These are phyloP conservation scores for Ginglymostoma cirratum DNA, from an alignment of 2,113 vertebrate genomes.

Conservation along the genomic window DNA sequence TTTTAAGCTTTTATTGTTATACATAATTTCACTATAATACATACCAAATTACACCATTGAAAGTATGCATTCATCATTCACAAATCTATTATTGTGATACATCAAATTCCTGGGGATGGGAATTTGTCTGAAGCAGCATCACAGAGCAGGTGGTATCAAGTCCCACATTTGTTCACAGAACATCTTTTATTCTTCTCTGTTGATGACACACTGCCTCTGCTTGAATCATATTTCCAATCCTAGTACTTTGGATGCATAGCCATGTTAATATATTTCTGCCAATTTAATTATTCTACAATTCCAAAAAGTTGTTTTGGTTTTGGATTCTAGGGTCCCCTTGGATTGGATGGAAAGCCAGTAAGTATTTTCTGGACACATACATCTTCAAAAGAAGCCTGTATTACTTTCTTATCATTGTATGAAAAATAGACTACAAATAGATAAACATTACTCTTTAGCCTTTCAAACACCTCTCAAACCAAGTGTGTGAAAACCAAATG, in stretches of 20 bases:
- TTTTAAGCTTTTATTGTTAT: not conserved
- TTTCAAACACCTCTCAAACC: too few species aligned
- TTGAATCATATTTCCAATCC: not conserved
- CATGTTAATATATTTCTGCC: not conserved
- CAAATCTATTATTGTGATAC: not conserved
- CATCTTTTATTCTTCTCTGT: not conserved
- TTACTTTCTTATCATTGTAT: constrained; percentile 41
- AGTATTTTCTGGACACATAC: constrained; percentile 52
- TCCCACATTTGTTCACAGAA: not conserved
- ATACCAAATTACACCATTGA: not conserved
- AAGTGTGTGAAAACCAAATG: not conserved
- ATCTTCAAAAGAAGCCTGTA: constrained; percentile 27
- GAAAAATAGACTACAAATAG: constrained; percentile 43
- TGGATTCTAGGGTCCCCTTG: constrained; percentile 77
- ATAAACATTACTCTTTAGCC: not conserved
- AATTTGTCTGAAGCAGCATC: not conserved
- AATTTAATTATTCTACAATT: not conserved
- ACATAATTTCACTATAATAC: not conserved
- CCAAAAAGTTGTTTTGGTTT: constrained; percentile 39
- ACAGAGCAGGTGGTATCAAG: not conserved
- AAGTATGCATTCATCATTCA: not conserved
- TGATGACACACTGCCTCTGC: not conserved
- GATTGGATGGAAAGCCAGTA: constrained; percentile 91
- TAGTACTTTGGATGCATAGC: not conserved
- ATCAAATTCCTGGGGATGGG: not conserved